phyloP scores from a whole-genome alignment of 2,888 invertebrate species.

The Acanthosepion esculentum region DNA sequence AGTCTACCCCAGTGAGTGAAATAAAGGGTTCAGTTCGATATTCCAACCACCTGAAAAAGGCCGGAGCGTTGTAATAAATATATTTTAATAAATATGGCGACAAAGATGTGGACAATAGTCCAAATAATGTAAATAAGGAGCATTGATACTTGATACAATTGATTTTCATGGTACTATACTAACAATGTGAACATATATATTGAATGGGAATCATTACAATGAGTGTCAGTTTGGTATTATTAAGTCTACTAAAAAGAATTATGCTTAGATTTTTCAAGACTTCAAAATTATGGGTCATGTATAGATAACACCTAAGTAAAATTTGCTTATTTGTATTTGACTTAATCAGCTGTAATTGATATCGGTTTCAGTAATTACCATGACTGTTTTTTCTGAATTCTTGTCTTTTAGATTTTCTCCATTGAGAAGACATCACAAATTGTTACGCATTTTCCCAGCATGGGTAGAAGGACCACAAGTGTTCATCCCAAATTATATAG shows the following conservation, averaged over 20 bases:
- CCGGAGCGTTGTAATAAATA: too few species aligned
- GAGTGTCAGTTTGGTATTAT: not conserved
- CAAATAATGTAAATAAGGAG: too few species aligned
- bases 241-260: too few species aligned
- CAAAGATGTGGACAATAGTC: too few species aligned
- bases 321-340: not conserved
- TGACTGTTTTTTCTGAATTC: not conserved
- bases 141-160: not conserved
- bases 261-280: not conserved
- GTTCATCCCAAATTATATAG: not conserved
- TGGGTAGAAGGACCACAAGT: conserved; percentile 17
- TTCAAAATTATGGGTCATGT: not conserved
- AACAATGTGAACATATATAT: too few species aligned
- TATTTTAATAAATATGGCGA: too few species aligned
- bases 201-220: too few species aligned
- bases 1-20: too few species aligned
- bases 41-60: too few species aligned
- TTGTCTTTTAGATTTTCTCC: not conserved
- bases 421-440: conserved; percentile 12
- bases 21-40: too few species aligned
- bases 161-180: not conserved
- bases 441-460: conserved; percentile 15
- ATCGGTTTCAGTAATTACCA: not conserved
- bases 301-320: not conserved
- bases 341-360: not conserved